phyloP scores from a whole-genome alignment of 2,113 vertebrate genomes.

The Notarius quadriscutis region DNA sequence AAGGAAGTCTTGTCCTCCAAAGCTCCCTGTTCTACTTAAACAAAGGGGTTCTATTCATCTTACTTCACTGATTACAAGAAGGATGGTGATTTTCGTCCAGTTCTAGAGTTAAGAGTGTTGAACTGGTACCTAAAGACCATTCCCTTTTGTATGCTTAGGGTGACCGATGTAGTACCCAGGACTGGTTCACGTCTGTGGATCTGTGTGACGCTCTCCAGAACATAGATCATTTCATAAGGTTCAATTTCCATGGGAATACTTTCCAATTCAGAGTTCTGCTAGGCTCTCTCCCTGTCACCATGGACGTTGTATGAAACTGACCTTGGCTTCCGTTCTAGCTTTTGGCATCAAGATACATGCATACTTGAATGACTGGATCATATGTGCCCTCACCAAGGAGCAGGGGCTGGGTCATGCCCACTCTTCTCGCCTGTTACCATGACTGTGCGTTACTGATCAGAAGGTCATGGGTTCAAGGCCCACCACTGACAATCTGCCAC shows the following conservation, averaged over 20 bases:
- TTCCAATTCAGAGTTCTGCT: background rate
- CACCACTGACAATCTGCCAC: too few species aligned
- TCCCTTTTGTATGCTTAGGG: background rate
- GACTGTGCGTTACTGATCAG: too few species aligned
- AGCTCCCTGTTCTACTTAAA: background rate
- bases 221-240: background rate
- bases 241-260: background rate
- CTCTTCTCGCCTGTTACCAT: too few species aligned
- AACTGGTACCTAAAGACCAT: background rate
- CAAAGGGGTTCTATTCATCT: background rate
- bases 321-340: background rate
- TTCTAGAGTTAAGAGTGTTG: background rate
- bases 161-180: background rate
- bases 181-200: background rate
- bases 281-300: background rate
- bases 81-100: background rate
- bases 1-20: background rate
- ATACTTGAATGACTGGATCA: background rate
- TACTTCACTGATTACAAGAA: background rate
- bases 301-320: background rate
- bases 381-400: background rate
- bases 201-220: background rate
- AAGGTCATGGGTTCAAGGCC: too few species aligned
- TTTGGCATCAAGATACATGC: background rate
- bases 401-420: background rate